These are phyloP conservation scores for Nycticebus coucang DNA, from an alignment of 2,113 vertebrate species.

Conservation along the genomic window DNA sequence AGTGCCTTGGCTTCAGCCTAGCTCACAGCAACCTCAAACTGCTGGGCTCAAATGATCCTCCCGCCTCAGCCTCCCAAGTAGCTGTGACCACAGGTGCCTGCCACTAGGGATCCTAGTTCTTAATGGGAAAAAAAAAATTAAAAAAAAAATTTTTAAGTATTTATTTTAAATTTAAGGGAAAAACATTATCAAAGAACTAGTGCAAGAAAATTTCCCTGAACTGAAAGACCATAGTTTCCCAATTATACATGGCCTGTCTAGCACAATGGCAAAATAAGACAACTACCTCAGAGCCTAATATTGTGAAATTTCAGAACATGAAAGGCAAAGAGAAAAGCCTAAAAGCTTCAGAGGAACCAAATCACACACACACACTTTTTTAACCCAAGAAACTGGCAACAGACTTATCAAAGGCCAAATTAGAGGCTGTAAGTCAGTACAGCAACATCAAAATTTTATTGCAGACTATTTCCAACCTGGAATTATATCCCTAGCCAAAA, in stretches of 20 bases:
- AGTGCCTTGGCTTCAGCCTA: too few relatives aligned
- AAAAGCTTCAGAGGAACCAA: neutral
- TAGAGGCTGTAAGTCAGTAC: neutral
- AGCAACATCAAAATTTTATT: neutral
- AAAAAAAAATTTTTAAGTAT: neutral
- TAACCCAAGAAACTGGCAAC: neutral
- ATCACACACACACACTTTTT: neutral
- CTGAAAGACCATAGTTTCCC: neutral
- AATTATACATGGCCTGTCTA: neutral
- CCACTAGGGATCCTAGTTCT: too few relatives aligned
- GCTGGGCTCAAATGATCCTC: too few relatives aligned
- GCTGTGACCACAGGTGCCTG: too few relatives aligned
- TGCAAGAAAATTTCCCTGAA: conserved; percentile 6
- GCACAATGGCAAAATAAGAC: neutral
- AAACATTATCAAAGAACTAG: neutral
- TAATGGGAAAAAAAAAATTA: neutral
- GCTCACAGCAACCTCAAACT: too few relatives aligned
- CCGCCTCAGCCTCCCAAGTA: too few relatives aligned
- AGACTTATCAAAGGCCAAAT: neutral
- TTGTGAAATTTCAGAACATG: neutral
- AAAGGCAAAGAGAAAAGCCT: neutral
- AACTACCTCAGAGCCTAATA: neutral
- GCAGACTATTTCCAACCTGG: neutral
- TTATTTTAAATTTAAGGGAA: neutral
- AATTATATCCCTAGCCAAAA: neutral